A percentile compares a stretch with the other conserved stretches of the same genome.
These are phyloP conservation scores for Cryptomyrus ogoouensis DNA, from an alignment of 2,113 vertebrate genomes.

Conservation along the genomic window DNA sequence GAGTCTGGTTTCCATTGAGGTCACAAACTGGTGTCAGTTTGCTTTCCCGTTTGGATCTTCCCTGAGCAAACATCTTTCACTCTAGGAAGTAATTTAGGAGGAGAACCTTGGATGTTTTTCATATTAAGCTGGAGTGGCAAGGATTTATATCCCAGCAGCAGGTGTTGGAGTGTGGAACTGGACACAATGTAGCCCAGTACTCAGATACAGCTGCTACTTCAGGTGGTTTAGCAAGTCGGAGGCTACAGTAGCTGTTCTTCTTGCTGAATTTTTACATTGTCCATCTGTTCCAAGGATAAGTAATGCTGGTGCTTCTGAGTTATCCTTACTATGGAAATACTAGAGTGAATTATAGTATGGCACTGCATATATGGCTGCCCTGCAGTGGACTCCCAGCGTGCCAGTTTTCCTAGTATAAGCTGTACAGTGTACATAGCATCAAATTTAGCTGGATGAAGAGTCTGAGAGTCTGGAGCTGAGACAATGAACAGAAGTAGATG, in stretches of 20 bases:
- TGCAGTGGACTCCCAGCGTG: background rate
- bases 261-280: background rate
- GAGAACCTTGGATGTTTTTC: background rate
- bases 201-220: background rate
- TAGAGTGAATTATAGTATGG: background rate
- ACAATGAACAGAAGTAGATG: background rate
- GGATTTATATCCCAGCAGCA: background rate
- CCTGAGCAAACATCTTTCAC: background rate
- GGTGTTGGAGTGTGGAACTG: background rate
- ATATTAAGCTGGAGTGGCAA: background rate
- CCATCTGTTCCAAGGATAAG: background rate
- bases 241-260: background rate
- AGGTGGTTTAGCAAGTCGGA: background rate
- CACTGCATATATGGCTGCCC: background rate
- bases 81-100: background rate
- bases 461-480: background rate
- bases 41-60: background rate
- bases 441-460: background rate
- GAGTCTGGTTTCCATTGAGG: slow-evolving; percentile 18
- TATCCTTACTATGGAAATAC: background rate
- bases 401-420: background rate
- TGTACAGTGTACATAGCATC: background rate
- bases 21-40: background rate
- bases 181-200: background rate
- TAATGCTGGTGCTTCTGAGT: background rate